Percentiles rank a stretch among this genome's conserved stretches.
Conservation (phyloP, 2,113 vertebrate species). For the Gasterosteus nipponicus region DNA sequence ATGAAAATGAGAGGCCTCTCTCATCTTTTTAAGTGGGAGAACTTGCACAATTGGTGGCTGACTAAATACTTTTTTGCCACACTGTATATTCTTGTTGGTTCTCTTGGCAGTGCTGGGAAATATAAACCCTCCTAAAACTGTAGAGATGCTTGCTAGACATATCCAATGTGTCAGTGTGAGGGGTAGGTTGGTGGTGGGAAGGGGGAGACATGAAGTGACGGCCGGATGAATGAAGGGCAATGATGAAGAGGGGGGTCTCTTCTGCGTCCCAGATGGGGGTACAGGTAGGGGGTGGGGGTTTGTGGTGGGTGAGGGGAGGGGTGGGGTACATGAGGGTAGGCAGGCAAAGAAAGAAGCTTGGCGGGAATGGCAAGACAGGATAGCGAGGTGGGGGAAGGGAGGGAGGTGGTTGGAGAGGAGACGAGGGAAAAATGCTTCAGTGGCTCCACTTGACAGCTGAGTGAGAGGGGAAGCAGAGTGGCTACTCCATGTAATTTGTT, state of each 20-base stretch:
- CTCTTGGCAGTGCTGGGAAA: no score
- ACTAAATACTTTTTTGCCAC: no score
- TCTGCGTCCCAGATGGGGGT: slow-evolving; percentile 44
- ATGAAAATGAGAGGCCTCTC: no score
- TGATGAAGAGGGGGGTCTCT: slow-evolving; percentile 40
- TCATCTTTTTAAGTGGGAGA: no score
- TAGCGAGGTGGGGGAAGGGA: slow-evolving; percentile 46
- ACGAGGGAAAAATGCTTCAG: slow-evolving; percentile 70
- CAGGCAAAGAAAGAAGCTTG: slow-evolving; percentile 30
- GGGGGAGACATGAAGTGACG: slow-evolving; percentile 17
- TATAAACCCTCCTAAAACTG: background rate
- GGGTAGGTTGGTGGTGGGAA: slow-evolving; percentile 12
- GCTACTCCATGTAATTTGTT: slow-evolving; percentile 82
- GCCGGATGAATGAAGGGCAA: slow-evolving; percentile 41
- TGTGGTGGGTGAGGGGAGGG: background rate
- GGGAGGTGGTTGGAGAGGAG: slow-evolving; percentile 59
- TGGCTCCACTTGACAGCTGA: slow-evolving; percentile 81
- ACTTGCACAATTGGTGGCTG: no score
- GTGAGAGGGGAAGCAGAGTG: slow-evolving; percentile 78
- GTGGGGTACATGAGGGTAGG: slow-evolving; percentile 10
- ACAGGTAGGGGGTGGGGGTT: slow-evolving; percentile 39
- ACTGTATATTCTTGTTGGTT: no score
- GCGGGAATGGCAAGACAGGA: slow-evolving; percentile 34
- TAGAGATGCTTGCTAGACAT: background rate
- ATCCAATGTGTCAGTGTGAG: background rate